phyloP scores from a whole-genome alignment of 2,113 vertebrate genomes.

The Phalacrocorax aristotelis region DNA sequence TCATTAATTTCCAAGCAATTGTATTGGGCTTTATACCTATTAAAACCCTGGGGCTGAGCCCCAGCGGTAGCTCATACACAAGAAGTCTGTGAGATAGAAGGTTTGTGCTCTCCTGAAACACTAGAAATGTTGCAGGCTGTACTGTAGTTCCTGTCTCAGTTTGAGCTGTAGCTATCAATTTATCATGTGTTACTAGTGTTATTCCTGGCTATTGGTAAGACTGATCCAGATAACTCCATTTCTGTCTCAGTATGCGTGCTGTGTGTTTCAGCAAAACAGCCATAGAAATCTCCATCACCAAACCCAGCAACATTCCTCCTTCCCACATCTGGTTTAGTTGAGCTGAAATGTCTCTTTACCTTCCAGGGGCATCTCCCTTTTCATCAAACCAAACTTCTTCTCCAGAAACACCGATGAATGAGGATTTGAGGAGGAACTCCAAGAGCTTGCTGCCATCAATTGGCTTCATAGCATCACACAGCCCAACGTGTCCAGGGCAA shows the following conservation, averaged over 20 bases:
- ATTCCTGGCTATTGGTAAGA: not conserved
- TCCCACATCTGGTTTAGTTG: not conserved
- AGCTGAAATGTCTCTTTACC: conserved; percentile 72
- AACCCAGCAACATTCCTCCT: not conserved
- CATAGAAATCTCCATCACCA: not conserved
- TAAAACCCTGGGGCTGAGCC: not conserved
- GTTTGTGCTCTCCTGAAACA: not conserved
- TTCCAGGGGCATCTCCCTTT: conserved; percentile 96
- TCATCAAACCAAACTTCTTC: conserved; percentile 97
- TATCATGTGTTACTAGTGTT: not conserved
- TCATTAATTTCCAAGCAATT: not conserved
- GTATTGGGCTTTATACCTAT: not conserved
- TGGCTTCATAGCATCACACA: conserved; percentile 95
- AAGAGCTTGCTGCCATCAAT: conserved; percentile 95
- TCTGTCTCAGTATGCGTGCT: not conserved
- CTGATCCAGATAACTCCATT: not conserved
- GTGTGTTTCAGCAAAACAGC: not conserved
- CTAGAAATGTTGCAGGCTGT: not conserved
- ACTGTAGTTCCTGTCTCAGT: not conserved
- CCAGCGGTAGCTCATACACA: not conserved
- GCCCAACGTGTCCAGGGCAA: conserved; percentile 85
- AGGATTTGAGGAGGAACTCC: conserved; percentile 92
- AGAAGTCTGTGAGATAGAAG: not conserved
- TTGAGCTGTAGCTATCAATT: not conserved
- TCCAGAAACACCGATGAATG: conserved; percentile 92